phyloP scores from a whole-genome alignment of 2,888 invertebrate genomes.

The Lepidochitona cinerea region DNA sequence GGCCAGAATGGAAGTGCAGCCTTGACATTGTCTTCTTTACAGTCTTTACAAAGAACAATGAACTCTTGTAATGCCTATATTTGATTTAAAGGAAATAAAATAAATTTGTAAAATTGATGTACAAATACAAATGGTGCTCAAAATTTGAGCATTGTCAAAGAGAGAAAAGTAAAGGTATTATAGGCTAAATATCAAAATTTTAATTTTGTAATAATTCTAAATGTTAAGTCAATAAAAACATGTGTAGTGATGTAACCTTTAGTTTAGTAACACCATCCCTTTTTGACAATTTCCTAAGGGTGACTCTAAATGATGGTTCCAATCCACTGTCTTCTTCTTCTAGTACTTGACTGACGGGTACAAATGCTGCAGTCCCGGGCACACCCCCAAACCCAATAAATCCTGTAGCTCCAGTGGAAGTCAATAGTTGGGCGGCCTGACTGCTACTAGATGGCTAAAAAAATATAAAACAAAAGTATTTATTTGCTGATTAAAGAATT shows the following conservation, averaged over 20 bases:
- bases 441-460: conserved; percentile 90
- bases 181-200: too few species aligned
- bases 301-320: conserved; percentile 82
- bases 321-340: conserved; percentile 77
- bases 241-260: conserved; percentile 76
- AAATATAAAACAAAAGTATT: too few species aligned
- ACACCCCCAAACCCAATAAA: conserved; percentile 79
- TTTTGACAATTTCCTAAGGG: conserved; percentile 89
- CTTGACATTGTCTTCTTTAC: conserved; percentile 79
- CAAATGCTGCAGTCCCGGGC: conserved; percentile 76
- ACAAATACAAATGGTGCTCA: neutral
- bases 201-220: too few species aligned
- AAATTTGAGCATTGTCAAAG: neutral
- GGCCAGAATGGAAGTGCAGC: conserved; percentile 87
- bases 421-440: conserved; percentile 86
- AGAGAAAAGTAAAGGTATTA: neutral
- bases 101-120: neutral
- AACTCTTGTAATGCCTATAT: conserved; percentile 87
- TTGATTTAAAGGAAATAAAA: conserved; percentile 1
- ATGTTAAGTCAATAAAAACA: neutral
- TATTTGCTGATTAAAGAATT: too few species aligned
- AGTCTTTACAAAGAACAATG: conserved; percentile 78
- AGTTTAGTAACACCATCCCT: conserved; percentile 91
- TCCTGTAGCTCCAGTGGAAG: conserved; percentile 76
- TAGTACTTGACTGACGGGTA: conserved; percentile 73